Percentiles rank a stretch among this genome's conserved stretches.
phyloP scores from a whole-genome alignment of 2,113 vertebrate species.

The Isurus oxyrinchus region DNA sequence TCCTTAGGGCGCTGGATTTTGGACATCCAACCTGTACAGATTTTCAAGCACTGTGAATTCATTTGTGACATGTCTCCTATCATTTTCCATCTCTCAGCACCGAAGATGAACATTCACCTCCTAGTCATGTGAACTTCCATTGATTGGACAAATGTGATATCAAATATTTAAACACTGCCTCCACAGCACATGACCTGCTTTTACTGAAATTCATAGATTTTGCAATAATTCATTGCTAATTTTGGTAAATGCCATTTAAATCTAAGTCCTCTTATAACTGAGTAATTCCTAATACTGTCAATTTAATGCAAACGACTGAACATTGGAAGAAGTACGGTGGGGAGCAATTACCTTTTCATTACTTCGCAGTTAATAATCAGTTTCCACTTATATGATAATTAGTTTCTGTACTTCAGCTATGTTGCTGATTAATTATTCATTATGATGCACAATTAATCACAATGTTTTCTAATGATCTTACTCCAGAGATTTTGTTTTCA shows the following conservation, averaged over 20 bases:
- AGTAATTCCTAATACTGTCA: not conserved
- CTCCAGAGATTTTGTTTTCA: not conserved
- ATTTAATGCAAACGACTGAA: not conserved
- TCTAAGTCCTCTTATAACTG: not conserved
- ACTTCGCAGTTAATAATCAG: not conserved
- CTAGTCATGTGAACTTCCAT: not conserved
- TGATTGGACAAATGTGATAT: not conserved
- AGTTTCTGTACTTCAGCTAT: not conserved
- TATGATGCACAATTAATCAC: not conserved
- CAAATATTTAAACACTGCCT: not conserved
- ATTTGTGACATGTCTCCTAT: not conserved
- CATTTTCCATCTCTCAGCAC: not conserved
- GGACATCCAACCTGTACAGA: not conserved
- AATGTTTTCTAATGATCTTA: slow-evolving; percentile 12
- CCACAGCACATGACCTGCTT: not conserved
- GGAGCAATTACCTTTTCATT: not conserved
- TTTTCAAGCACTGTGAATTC: not conserved
- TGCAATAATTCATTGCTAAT: not conserved
- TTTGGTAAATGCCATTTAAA: not conserved
- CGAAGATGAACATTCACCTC: slow-evolving; percentile 7
- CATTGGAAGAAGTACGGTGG: not conserved
- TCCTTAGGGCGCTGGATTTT: not conserved
- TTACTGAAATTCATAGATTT: not conserved
- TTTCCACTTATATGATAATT: slow-evolving; percentile 14
- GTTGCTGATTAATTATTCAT: slow-evolving; percentile 11